phyloP scores from a whole-genome alignment of 2,888 invertebrate genomes.

The Aspidiotus destructor region DNA sequence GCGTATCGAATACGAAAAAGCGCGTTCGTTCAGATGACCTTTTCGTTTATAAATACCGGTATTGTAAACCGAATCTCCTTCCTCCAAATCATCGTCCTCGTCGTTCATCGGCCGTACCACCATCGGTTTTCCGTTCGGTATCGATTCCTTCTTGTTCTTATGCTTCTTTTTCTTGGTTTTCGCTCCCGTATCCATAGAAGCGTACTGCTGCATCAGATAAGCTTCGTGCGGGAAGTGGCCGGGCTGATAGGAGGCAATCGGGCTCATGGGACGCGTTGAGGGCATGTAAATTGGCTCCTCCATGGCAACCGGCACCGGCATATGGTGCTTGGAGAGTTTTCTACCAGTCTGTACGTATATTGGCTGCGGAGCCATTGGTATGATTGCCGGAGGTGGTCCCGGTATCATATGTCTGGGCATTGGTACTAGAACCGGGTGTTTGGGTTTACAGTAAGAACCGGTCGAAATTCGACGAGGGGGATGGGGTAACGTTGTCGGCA shows the following conservation, averaged over 20 bases:
- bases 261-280: slow-evolving; percentile 48
- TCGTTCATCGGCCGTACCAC: slow-evolving; percentile 44
- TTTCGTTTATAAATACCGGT: slow-evolving; percentile 83
- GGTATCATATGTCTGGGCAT: slow-evolving; percentile 43
- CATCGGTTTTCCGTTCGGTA: slow-evolving; percentile 37
- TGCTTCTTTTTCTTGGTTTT: slow-evolving; percentile 39
- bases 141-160: slow-evolving; percentile 36
- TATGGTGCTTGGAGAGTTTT: slow-evolving; percentile 40
- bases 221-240: slow-evolving; percentile 51
- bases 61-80: slow-evolving; percentile 53
- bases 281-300: slow-evolving; percentile 51
- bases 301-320: slow-evolving; percentile 41
- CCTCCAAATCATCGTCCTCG: slow-evolving; percentile 37
- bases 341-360: slow-evolving; percentile 41
- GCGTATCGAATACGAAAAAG: slow-evolving; percentile 86
- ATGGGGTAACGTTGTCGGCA: slow-evolving; percentile 38
- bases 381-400: slow-evolving; percentile 36
- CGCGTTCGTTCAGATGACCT: slow-evolving; percentile 83
- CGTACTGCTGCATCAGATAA: slow-evolving; percentile 51
- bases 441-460: slow-evolving; percentile 35
- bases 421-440: slow-evolving; percentile 47
- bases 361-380: slow-evolving; percentile 38
- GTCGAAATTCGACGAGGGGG: slow-evolving; percentile 36
- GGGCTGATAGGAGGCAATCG: slow-evolving; percentile 54
- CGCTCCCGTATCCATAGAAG: slow-evolving; percentile 46